phyloP scores from a whole-genome alignment of 2,888 invertebrate species.

The Actias luna region DNA sequence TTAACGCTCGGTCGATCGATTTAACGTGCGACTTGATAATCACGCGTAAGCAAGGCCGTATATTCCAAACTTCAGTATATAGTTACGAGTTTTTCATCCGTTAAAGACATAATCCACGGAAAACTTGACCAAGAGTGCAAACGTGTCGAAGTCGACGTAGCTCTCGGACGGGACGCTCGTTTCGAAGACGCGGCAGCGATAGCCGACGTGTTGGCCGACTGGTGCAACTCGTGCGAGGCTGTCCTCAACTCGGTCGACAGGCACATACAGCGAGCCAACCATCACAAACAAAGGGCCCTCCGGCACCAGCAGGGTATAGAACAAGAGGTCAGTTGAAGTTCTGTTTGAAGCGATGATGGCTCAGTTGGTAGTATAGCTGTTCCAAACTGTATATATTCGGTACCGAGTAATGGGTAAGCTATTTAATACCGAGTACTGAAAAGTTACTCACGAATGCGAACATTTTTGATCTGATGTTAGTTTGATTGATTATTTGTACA shows the following conservation, averaged over 20 bases:
- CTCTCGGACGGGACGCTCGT: conserved; percentile 95
- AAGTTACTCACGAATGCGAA: too few species aligned
- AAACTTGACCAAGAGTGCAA: conserved; percentile 98
- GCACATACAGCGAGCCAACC: conserved; percentile 93
- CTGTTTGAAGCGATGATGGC: background rate
- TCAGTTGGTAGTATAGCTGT: background rate
- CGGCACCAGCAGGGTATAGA: conserved; percentile 92
- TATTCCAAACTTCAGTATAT: too few species aligned
- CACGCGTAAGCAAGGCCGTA: too few species aligned
- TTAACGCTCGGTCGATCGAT: too few species aligned
- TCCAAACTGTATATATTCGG: too few species aligned
- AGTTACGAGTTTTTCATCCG: background rate
- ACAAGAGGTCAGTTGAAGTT: conserved; percentile 85
- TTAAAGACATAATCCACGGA: conserved; percentile 94
- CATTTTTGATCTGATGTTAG: too few species aligned
- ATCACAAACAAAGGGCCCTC: conserved; percentile 90
- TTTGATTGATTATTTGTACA: too few species aligned
- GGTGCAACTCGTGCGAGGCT: conserved; percentile 94
- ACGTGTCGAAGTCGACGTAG: conserved; percentile 95
- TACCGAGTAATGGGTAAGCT: too few species aligned
- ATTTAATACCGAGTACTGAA: too few species aligned
- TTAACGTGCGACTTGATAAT: too few species aligned
- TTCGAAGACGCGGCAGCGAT: conserved; percentile 92
- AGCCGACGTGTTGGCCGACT: conserved; percentile 90
- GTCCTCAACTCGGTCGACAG: conserved; percentile 94